A percentile compares a stretch with the other conserved stretches of the same genome.
Conservation (phyloP, 2,888 invertebrate species). For the Drosophila infuscata region DNA sequence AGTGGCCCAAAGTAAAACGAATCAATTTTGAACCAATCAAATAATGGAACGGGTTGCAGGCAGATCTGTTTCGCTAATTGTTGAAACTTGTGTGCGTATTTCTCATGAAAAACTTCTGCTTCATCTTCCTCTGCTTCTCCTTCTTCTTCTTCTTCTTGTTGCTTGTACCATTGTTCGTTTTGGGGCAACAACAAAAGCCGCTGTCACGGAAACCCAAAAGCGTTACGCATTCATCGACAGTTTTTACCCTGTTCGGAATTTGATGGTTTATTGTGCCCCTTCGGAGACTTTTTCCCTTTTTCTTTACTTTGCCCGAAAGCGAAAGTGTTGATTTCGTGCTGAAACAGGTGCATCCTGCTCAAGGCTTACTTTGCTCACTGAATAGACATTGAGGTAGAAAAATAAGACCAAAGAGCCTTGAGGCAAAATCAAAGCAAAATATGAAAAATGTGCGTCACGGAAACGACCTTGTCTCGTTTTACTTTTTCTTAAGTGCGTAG, state of each 20-base stretch:
- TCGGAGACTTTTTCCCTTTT: slow-evolving; percentile 13
- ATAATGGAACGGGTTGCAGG: slow-evolving; percentile 37
- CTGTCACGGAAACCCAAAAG: slow-evolving; percentile 41
- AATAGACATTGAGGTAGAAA: slow-evolving; percentile 18
- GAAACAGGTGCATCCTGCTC: slow-evolving; percentile 73
- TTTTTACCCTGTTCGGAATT: neutral
- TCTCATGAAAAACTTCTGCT: neutral
- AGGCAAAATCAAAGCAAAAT: slow-evolving; percentile 21
- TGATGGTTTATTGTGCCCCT: slow-evolving; percentile 25
- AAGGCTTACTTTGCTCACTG: slow-evolving; percentile 19
- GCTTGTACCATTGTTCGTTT: slow-evolving; percentile 11
- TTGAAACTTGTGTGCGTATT: slow-evolving; percentile 9
- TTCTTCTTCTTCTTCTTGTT: neutral
- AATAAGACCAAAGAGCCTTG: slow-evolving; percentile 21
- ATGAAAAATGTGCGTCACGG: slow-evolving; percentile 33
- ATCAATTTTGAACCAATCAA: slow-evolving; percentile 59
- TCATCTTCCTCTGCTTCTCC: neutral
- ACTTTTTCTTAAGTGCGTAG: slow-evolving; percentile 20
- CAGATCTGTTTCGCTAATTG: slow-evolving; percentile 53
- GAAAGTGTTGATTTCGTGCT: slow-evolving; percentile 77
- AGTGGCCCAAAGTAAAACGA: slow-evolving; percentile 56
- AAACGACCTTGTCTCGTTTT: slow-evolving; percentile 38
- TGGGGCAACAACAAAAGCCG: slow-evolving; percentile 24
- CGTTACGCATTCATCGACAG: slow-evolving; percentile 42
- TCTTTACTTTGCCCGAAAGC: slow-evolving; percentile 50